Evolutionary conservation across 2,888 invertebrate species (phyloP).

Genomic region (Anodontia alba): DNA sequence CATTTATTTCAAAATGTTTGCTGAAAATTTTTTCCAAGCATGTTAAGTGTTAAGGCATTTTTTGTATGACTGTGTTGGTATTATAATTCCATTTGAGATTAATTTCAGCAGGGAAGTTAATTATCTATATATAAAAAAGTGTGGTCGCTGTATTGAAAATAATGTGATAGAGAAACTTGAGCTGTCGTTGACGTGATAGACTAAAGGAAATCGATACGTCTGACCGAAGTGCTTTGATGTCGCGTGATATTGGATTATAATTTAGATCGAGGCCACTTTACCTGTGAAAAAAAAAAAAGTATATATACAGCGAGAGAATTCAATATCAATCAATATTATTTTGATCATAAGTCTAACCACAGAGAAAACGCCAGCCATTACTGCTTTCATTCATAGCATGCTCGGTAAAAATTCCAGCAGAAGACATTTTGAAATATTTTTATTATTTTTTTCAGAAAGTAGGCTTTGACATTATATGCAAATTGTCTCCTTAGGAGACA

Average conservation of each 20-base stretch:
- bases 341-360: too few species aligned
- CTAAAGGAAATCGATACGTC: slow-evolving; percentile 12
- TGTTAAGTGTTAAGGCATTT: too few species aligned
- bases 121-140: not conserved
- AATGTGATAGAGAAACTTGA: slow-evolving; percentile 1
- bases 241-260: not conserved
- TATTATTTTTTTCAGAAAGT: too few species aligned
- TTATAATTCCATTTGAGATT: not conserved
- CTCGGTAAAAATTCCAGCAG: too few species aligned
- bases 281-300: slow-evolving; percentile 9
- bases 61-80: too few species aligned
- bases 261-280: not conserved
- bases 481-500: too few species aligned
- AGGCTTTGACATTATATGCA: too few species aligned
- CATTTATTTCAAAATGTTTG: too few species aligned
- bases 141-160: not conserved
- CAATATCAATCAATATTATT: not conserved
- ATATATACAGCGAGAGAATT: not conserved
- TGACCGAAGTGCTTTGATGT: slow-evolving; percentile 7
- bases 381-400: too few species aligned
- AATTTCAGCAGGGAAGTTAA: not conserved
- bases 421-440: too few species aligned
- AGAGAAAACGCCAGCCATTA: too few species aligned
- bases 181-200: not conserved
- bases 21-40: too few species aligned